Base-by-base conservation (phyloP, 2,797 vertebrate species). In the Sebastes jordani region DNA sequence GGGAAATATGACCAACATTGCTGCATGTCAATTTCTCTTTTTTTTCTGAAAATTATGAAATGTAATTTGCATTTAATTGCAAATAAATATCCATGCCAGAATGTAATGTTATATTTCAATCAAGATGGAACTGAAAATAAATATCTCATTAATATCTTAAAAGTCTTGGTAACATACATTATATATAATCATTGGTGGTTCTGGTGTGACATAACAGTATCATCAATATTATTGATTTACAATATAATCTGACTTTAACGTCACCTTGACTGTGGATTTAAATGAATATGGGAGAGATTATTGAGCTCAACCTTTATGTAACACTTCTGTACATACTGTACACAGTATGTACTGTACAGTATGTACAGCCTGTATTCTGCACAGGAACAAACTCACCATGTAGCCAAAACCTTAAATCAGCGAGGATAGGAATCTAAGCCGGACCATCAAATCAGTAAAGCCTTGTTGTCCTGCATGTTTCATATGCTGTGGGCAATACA, bases 271-370 rank as follows among this genome's bases (percentile, higher is more conserved):
- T 52, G 55, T 42, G 22, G 25, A 32, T 72, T 55, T 59, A 30
- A 52, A 69, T 76, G 3, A 68, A 68, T 38, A 71, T 46, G 11
- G n/a, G 23, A 59, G 20, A 29, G 60, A 65, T 65, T 71, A 65
- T 11, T 16, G 75, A 60, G 38, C 29, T 58, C 13, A 34, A 14
- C 25, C 38, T 36, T 80, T 25, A 74, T 60, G 61, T 49, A 55
- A 75, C 32, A 54, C 63, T 38, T 11, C 52, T 36, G 61, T 55
- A 73, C 29, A 71, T 36, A 55, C 72, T 74, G 70, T 60, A 49
- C n/a, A 68, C 56, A 38, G 49, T 64, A 22, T 56, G 58, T 56
- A 22, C 46, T 63, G 65, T 34, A 18, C 25, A 74, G 27, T 23
- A 64, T 61, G 66, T 61, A 27, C 69, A 66, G 63, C 58, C 30